Base-by-base conservation (phyloP, 2,888 invertebrate species). In the Drosophila mulleri region DNA sequence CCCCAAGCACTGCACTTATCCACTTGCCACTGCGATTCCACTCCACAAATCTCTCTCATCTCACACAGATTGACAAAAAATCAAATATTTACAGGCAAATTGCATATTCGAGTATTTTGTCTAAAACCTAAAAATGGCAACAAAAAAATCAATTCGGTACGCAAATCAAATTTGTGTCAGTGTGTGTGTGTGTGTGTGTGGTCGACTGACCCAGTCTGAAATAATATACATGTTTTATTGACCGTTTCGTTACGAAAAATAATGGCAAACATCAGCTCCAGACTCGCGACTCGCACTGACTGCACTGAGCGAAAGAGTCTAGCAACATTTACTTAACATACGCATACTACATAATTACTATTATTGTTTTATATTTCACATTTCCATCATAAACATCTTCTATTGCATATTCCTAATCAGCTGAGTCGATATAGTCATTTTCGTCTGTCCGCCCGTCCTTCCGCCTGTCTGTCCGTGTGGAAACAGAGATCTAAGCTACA, bases 171-270 rank as follows among this genome's bases (percentile, higher is more conserved):
- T 67, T 11, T 32, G 45, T 37, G 14, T 59, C n/a, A 45, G 44
- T 42, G 41, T 75, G 41, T 14, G 57, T 61, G 14, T 59, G 16
- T 66, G 35, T 60, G 56, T 60, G 62, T 60, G 45, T 65, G 57
- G 69, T 20, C 39, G 54, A 45, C 26, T 82, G 86, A 84, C 83
- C 87, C 67, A 75, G 82, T 84, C 82, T 71, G 67, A 83, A 78
- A 74, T 76, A 64, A 69, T 82, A 78, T 74, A 63, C 63, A 53
- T 63, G 54, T 60, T 81, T 72, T 82, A 83, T 82, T 82, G 84
- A 76, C 74, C 79, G 76, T 47, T 76, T 73, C 74, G 35, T 63
- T 37, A 47, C 60, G 59, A 44, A 45, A 50, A 29, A 23, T 20
- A 23, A 37, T 53, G 58, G n/a, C 37, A 42, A 45, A 37, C 23